Evolutionary conservation across 2,797 vertebrate species (phyloP).

Genomic region (Melanotaenia maccullochi): DNA sequence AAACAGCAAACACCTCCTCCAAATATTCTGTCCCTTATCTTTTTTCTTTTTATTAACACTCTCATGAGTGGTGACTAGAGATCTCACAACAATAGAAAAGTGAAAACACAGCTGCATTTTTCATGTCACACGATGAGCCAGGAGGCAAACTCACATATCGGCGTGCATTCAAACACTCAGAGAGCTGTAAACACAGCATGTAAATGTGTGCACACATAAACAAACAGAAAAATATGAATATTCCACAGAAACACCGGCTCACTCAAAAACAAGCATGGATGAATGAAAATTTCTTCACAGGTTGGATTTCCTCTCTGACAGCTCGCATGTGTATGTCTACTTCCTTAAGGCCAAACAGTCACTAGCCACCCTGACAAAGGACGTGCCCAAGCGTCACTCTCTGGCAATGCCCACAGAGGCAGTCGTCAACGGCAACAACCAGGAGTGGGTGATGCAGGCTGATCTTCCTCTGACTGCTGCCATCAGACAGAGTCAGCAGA

Average conservation of each 20-base stretch:
- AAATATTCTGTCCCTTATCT: slow-evolving; percentile 30
- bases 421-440: slow-evolving; percentile 96
- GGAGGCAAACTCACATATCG: slow-evolving; percentile 14
- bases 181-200: slow-evolving; percentile 6
- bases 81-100: slow-evolving; percentile 53
- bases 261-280: slow-evolving; percentile 1
- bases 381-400: slow-evolving; percentile 96
- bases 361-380: slow-evolving; percentile 95
- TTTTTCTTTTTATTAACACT: slow-evolving; percentile 3
- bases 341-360: slow-evolving; percentile 94
- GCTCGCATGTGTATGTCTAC: slow-evolving; percentile 41
- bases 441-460: slow-evolving; percentile 98
- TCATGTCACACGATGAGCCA: slow-evolving; percentile 43
- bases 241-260: background rate
- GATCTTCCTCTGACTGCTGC: slow-evolving; percentile 97
- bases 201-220: background rate
- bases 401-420: slow-evolving; percentile 96
- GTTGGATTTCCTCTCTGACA: slow-evolving; percentile 7
- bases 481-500: slow-evolving; percentile 98
- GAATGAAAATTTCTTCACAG: background rate
- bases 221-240: background rate
- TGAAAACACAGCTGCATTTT: slow-evolving; percentile 58
- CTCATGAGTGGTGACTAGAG: slow-evolving; percentile 26
- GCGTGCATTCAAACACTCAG: slow-evolving; percentile 10
- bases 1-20: slow-evolving; percentile 33